Conservation (phyloP, 1,140 invertebrate species). For the Chelonus insularis region DNA sequence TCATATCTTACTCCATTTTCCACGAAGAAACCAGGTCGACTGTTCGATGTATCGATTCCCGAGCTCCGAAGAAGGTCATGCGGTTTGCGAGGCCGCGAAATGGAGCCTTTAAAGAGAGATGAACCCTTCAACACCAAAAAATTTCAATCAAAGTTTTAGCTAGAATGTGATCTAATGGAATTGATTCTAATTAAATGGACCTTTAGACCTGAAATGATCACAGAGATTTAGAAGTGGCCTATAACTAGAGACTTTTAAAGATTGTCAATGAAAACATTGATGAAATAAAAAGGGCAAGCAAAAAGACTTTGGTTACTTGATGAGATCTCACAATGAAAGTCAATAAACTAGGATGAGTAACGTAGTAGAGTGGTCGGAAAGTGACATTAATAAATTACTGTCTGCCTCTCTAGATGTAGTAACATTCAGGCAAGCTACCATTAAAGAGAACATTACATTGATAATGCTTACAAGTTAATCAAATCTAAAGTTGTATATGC, state of each 20-base stretch:
- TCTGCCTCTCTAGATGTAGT: slow-evolving; percentile 43
- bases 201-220: too few species aligned
- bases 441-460: slow-evolving; percentile 1
- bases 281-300: slow-evolving; percentile 23
- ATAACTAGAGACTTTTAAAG: too few species aligned
- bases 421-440: background rate
- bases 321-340: slow-evolving; percentile 50
- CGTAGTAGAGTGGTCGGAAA: slow-evolving; percentile 40
- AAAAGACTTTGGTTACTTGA: slow-evolving; percentile 31
- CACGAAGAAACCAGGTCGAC: background rate
- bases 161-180: too few species aligned
- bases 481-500: too few species aligned
- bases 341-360: slow-evolving; percentile 55
- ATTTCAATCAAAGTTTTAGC: too few species aligned
- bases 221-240: too few species aligned
- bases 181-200: too few species aligned
- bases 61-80: slow-evolving; percentile 30
- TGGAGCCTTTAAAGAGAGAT: too few species aligned
- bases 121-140: too few species aligned
- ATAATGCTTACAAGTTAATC: slow-evolving; percentile 2
- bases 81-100: too few species aligned
- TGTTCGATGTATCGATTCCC: slow-evolving; percentile 52
- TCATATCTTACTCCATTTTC: too few species aligned
- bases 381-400: slow-evolving; percentile 57
- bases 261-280: slow-evolving; percentile 20